Evolutionary conservation across 1,140 invertebrate genomes (phyloP), one percentile per base, ranked within the genome.

Genomic region (Lineus longissimus): DNA sequence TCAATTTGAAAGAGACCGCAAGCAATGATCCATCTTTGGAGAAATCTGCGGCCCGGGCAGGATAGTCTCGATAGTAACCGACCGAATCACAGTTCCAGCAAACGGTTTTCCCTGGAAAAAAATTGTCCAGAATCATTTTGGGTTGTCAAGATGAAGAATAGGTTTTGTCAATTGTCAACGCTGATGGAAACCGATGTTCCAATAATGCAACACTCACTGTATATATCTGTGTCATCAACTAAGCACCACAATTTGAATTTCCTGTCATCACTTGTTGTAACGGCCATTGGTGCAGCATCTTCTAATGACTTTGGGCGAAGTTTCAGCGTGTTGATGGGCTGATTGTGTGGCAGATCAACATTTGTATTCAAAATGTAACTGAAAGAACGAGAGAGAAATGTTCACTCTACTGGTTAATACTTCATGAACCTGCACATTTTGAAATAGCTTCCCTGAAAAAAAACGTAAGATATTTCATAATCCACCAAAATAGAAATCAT

Each of bases 11-110:
- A 9, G 84, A 86, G 23, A 89, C 88, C 25, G 86, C 89, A 22
- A 93, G 70, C 19, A 92, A 71, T 0, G 91, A 92, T 30, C 89
- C 90, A 82, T 94, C 91, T 47, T 85, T 81, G 0, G 90, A 88
- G 75, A 92, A 92, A 51, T 82, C 84, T 0, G 87, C 81, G 64
- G 84, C 81, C 29, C 82, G 84, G 41, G 86, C 80, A 6, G 82
- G 66, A 17, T 88, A 68, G 67, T 87, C 80, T 23, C 86, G 81
- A 72, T 91, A 92, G 56, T 82, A 85, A 1, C 88, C 87, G 30
- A 87, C 79, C 51, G 85, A 86, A 19, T 86, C 81, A 75, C 88
- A 91, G 51, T 73, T 82, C 91, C 91, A 93, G 45, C 66, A 75
- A 2, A 51, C 55, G 59, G 74, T 77, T 6, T 47, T 63, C 54